Conservation (phyloP, 64 coral and sea anemone species). For the Pocillopora verrucosa region DNA sequence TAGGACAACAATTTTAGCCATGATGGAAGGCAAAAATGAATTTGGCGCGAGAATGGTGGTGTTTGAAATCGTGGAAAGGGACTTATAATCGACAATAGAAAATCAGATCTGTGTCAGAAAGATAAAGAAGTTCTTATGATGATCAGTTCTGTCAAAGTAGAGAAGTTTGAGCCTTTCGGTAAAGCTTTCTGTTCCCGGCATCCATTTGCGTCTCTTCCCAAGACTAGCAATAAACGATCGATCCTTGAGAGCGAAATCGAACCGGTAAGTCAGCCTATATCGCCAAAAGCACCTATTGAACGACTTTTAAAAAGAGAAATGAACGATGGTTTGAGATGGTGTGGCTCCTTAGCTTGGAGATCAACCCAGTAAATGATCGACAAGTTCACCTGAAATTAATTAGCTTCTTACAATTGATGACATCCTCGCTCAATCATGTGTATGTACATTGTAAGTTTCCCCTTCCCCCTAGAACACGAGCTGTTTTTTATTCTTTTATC, state of each 20-base stretch:
- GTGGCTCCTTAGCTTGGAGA: not conserved
- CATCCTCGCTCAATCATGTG: no score
- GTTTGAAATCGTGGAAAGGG: not conserved
- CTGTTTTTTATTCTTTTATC: no score
- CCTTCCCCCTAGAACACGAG: no score
- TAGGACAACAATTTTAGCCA: not conserved
- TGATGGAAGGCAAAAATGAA: not conserved
- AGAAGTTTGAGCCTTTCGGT: constrained; percentile 36
- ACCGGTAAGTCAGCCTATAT: not conserved
- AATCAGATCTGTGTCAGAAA: not conserved
- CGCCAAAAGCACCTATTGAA: not conserved
- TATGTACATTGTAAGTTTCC: no score
- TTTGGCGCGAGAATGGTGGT: not conserved
- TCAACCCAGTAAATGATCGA: no score
- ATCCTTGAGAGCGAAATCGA: not conserved
- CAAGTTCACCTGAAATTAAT: no score
- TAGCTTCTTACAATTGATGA: no score
- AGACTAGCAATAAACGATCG: not conserved
- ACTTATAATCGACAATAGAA: not conserved
- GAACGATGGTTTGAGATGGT: not conserved
- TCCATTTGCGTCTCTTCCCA: not conserved
- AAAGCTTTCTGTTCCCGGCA: constrained; percentile 23
- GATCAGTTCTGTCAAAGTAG: constrained; percentile 11
- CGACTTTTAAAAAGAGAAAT: not conserved
- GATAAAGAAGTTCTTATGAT: not conserved